These are phyloP conservation scores for Diarsia brunnea DNA, from an alignment of 2,888 invertebrate genomes.

Conservation along the genomic window DNA sequence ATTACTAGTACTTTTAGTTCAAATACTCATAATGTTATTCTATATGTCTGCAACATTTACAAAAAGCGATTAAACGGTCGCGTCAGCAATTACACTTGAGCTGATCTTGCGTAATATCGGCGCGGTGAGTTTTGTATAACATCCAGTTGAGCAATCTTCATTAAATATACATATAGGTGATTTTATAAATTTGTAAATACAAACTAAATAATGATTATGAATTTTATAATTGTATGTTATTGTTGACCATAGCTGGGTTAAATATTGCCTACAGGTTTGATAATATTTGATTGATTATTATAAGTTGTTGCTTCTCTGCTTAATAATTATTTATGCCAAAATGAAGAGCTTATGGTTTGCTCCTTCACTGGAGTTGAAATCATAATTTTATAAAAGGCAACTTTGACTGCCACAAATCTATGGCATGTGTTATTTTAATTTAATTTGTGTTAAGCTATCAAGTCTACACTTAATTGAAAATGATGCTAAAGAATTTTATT, in stretches of 20 bases:
- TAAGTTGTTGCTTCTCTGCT: slow-evolving; percentile 60
- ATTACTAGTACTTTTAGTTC: background rate
- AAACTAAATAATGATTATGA: slow-evolving; percentile 59
- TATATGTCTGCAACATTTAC: slow-evolving; percentile 28
- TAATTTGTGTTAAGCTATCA: slow-evolving; percentile 50
- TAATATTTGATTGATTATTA: slow-evolving; percentile 40
- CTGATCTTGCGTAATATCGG: background rate
- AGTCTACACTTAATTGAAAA: slow-evolving; percentile 40
- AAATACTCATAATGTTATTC: background rate
- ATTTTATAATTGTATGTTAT: slow-evolving; percentile 64
- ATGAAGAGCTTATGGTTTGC: slow-evolving; percentile 23
- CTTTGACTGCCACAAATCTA: slow-evolving; percentile 22
- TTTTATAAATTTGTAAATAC: slow-evolving; percentile 88
- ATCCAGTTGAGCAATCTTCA: slow-evolving; percentile 26
- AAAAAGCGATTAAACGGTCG: background rate
- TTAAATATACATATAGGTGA: slow-evolving; percentile 74
- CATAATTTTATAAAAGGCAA: slow-evolving; percentile 32
- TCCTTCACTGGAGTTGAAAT: slow-evolving; percentile 27
- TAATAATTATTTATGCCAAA: slow-evolving; percentile 40
- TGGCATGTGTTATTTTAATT: slow-evolving; percentile 55
- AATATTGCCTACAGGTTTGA: slow-evolving; percentile 35
- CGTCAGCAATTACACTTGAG: background rate
- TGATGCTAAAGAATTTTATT: slow-evolving; percentile 41
- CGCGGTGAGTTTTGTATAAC: background rate
- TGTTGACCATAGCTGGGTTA: slow-evolving; percentile 61